A percentile compares a stretch with the other conserved stretches of the same genome.
Evolutionary conservation across 2,888 invertebrate genomes (phyloP).

Genomic region (Drosophila niveifrons): DNA sequence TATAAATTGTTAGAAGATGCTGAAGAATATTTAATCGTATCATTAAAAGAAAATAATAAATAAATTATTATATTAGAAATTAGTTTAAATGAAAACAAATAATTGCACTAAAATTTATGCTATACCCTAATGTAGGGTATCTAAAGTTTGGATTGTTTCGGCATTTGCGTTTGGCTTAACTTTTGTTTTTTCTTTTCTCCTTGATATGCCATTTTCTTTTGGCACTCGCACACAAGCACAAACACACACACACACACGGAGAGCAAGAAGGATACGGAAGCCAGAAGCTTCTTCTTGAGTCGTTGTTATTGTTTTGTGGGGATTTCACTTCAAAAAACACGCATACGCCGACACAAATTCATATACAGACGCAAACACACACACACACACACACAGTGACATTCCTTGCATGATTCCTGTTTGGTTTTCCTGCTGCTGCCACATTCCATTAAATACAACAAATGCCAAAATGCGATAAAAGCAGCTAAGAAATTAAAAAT

Average conservation of each 20-base stretch:
- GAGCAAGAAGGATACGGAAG: conserved; percentile 48
- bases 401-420: conserved; percentile 63
- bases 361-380: not conserved
- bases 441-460: conserved; percentile 69
- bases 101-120: not conserved
- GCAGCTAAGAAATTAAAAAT: conserved; percentile 70
- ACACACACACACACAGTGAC: conserved; percentile 17
- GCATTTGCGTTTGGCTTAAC: conserved; percentile 23
- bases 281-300: conserved; percentile 31
- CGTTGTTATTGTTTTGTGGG: conserved; percentile 49
- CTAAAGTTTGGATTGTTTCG: conserved; percentile 9
- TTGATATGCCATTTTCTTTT: conserved; percentile 20
- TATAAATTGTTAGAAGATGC: no score
- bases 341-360: conserved; percentile 8
- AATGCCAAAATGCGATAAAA: conserved; percentile 73
- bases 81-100: no score
- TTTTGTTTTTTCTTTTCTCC: conserved; percentile 25
- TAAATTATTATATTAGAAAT: no score
- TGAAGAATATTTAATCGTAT: not conserved
- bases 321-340: conserved; percentile 47
- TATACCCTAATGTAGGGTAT: conserved; percentile 31
- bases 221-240: conserved; percentile 8
- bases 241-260: not conserved
- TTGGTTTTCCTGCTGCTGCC: conserved; percentile 53
- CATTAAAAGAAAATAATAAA: not conserved